Evolutionary conservation across 2,113 vertebrate genomes (phyloP), one percentile per base, ranked within the genome.

Genomic region (Eublepharis macularius): DNA sequence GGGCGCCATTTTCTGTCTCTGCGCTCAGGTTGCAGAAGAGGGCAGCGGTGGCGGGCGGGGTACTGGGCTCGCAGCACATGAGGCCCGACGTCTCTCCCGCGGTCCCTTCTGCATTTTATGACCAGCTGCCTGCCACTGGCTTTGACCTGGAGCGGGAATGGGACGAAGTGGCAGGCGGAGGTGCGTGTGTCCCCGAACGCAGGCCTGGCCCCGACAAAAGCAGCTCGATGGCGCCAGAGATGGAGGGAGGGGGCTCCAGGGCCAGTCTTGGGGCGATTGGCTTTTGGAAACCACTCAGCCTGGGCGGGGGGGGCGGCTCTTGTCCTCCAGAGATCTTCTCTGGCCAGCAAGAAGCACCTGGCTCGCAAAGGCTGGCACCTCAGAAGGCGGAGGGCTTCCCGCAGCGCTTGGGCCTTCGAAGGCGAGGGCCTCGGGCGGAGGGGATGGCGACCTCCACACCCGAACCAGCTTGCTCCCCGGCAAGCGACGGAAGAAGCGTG

Each of bases 1-100:
- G 87, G 94, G 87, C 94, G 94, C 95, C 94, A 94, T 94, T 93
- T 95, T 95, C 90, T 90, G 43, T 68, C 51, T 5, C 19, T 12
- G 32, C 16, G 80, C 34, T 45, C 47, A 14, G 47, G 43, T 54
- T 81, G 14, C 39, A 26, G 7, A 34, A 41, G 6, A 29, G 66
- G 26, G 36, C 13, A 1, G 45, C 17, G 63, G 29, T 24, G 36
- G 65, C 51, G 6, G 11, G 3, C 32, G 1, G 17, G 47, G 17
- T 49, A 29, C 10, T 29, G 2, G 6, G 77, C 49, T 4, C 45
- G 7, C 19, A 39, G 13, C 21, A 32, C n/a, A n/a, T n/a, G 39
- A 32, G 21, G 2, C 29, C 2, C 21, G 14, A 6, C 34, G 1
- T 4, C 43, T 26, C 65, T 49, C 16, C 54, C 16, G 16, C 54